Conservation (phyloP, 1,140 invertebrate species). For the Panulirus ornatus region DNA sequence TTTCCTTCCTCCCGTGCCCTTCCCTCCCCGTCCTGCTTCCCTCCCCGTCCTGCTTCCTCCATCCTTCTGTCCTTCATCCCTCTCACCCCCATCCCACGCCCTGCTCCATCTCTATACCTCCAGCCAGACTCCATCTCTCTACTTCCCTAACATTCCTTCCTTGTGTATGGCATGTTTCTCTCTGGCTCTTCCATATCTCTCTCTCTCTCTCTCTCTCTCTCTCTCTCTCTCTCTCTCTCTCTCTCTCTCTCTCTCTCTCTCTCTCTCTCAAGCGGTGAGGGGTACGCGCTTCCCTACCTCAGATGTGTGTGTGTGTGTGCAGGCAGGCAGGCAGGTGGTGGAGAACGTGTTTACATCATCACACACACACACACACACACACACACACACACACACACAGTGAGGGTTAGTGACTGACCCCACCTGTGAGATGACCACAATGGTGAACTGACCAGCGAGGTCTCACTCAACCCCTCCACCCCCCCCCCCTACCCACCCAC, state of each 20-base stretch:
- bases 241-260: too few relatives aligned
- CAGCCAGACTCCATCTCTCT: background rate
- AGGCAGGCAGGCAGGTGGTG: too few relatives aligned
- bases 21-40: background rate
- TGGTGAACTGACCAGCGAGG: too few relatives aligned
- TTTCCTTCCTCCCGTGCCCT: background rate
- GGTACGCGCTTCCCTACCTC: too few relatives aligned
- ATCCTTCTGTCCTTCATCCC: background rate
- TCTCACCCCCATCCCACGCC: background rate
- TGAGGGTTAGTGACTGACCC: too few relatives aligned
- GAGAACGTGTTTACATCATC: background rate
- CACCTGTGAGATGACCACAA: too few relatives aligned
- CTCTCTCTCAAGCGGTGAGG: too few relatives aligned
- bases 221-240: background rate
- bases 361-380: background rate
- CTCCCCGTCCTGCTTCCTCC: background rate
- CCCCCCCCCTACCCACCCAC: background rate
- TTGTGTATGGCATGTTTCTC: background rate
- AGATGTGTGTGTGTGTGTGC: too few relatives aligned
- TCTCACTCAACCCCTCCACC: background rate
- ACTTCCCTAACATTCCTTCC: background rate
- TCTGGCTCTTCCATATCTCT: background rate
- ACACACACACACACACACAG: conserved; percentile 8
- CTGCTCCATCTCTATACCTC: background rate
- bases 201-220: conserved; percentile 2